Evolutionary conservation across 2,797 vertebrate genomes (phyloP), one percentile per base, ranked within the genome.

Genomic region (Rousettus madagascariensis): DNA sequence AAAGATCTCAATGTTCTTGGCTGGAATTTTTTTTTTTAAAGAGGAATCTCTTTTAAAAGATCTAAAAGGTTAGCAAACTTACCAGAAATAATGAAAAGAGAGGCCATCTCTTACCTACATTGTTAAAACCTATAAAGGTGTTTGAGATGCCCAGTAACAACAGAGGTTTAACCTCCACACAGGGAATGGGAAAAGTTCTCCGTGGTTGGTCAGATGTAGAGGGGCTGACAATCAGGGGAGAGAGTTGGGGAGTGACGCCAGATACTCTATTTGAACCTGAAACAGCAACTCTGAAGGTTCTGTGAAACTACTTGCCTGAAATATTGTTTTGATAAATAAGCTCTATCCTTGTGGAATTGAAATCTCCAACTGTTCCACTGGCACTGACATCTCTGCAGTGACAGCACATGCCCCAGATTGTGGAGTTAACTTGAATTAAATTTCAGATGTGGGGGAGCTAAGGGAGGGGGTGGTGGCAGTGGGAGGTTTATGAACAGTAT

Each of bases 351-450:
- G 96, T 93, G 97, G 98, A 98, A 98, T 98, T 97, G 95, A 86
- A 89, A 94, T 89, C 97, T 98, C 98, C 98, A 98, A 97, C 97
- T 98, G 98, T 97, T 98, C 95, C 41, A 66, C 97, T 98, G 98
- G 97, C 98, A 98, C 41, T 86, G 97, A 55, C 97, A 91, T 92
- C 98, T 90, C 98, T 83, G 97, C 97, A 96, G 97, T 83, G 96
- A 96, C 94, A 92, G 61, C 97, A 97, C 97, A 94, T 41, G 97
- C 96, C 97, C 96, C 97, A 98, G 98, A 97, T 43, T 96, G 98
- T 33, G 97, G 97, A 96, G 97, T 96, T 96, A 96, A 97, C 97
- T 97, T 94, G 97, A 98, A 97, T 98, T 97, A 96, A 96, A 97
- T 97, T 89, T 98, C 97, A 96, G 98, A 97, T 95, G 91, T 97